A percentile compares a stretch with the other conserved stretches of the same genome.
These are phyloP conservation scores for Diplogasteroides magnus DNA, from an alignment of 1,140 invertebrate genomes.

Conservation along the genomic window DNA sequence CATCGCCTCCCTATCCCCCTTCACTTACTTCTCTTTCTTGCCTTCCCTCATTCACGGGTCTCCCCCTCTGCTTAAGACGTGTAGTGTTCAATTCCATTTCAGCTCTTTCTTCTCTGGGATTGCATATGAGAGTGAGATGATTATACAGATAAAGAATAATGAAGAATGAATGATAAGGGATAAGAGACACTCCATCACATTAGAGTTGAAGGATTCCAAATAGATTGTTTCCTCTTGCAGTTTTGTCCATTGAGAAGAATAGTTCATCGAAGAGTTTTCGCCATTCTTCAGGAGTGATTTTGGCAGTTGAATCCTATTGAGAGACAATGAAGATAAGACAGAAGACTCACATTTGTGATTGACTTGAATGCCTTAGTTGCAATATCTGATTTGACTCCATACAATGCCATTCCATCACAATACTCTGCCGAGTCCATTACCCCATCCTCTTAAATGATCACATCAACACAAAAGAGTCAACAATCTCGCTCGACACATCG, in stretches of 20 bases:
- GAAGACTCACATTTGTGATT: slow-evolving; percentile 33
- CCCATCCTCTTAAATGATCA: slow-evolving; percentile 35
- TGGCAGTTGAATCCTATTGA: neutral
- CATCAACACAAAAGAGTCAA: neutral
- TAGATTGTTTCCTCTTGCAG: slow-evolving; percentile 40
- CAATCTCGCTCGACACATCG: slow-evolving; percentile 39
- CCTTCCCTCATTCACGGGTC: neutral
- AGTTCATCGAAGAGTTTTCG: slow-evolving; percentile 34
- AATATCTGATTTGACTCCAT: slow-evolving; percentile 32
- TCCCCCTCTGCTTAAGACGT: neutral
- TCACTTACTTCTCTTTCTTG: neutral
- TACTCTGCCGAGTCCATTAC: slow-evolving; percentile 46
- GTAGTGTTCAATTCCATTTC: slow-evolving; percentile 7
- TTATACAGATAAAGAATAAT: neutral
- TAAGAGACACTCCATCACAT: slow-evolving; percentile 1
- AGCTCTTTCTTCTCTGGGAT: slow-evolving; percentile 2
- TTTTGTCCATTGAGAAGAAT: slow-evolving; percentile 42
- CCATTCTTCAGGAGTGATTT: slow-evolving; percentile 30
- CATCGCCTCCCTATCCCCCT: neutral
- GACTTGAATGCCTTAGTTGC: slow-evolving; percentile 34
- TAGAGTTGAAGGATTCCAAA: slow-evolving; percentile 37
- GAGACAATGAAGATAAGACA: neutral
- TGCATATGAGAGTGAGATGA: neutral
- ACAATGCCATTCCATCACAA: slow-evolving; percentile 44
- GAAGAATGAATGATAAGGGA: slow-evolving; percentile 6